Evolutionary conservation across 2,797 vertebrate species (phyloP).

Genomic region (Crax fasciolata): DNA sequence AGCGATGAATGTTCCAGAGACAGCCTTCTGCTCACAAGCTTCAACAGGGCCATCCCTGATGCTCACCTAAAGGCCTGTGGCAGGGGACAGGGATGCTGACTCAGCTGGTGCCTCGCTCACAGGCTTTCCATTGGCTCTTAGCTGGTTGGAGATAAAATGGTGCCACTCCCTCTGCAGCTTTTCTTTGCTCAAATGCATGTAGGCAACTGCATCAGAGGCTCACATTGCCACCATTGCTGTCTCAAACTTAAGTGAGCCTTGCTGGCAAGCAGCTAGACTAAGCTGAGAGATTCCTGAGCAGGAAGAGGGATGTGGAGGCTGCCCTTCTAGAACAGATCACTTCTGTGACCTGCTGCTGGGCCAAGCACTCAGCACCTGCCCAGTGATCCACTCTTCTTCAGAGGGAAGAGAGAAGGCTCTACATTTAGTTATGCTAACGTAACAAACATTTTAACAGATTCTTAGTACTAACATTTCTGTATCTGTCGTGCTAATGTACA

Average conservation of each 20-base stretch:
- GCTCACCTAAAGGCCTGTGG: not conserved
- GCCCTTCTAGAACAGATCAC: not conserved
- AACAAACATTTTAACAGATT: not conserved
- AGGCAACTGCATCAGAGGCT: not conserved
- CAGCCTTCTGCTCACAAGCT: not conserved
- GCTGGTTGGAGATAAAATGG: not conserved
- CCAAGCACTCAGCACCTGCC: not conserved
- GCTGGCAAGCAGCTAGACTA: not conserved
- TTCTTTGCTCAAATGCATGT: accelerated
- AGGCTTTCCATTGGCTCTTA: not conserved
- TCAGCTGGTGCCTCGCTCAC: not conserved
- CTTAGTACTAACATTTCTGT: not conserved
- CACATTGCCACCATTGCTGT: not conserved
- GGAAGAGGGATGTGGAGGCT: not conserved
- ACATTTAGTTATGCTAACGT: not conserved
- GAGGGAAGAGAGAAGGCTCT: not conserved
- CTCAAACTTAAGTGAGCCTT: not conserved
- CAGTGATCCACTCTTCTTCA: accelerated
- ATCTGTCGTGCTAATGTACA: not conserved
- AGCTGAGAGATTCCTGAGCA: not conserved
- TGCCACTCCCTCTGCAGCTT: not conserved
- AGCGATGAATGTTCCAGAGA: not conserved
- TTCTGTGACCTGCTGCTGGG: not conserved
- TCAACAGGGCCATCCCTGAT: not conserved
- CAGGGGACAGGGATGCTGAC: not conserved